phyloP scores from a whole-genome alignment of 2,113 vertebrate species.

The Nothocercus nigrocapillus region DNA sequence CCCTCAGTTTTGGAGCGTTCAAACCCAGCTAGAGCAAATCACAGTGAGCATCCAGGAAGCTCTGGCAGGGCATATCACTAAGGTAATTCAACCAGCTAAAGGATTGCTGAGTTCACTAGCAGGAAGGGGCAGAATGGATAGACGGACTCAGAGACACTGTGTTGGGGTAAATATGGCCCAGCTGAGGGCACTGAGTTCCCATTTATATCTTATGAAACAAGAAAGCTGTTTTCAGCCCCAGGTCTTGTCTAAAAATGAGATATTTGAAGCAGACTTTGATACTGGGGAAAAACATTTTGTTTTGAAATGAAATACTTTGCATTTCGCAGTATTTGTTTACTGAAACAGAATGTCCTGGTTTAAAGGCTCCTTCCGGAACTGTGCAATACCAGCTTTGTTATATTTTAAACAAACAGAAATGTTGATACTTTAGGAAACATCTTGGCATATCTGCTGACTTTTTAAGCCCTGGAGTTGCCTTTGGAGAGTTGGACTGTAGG shows the following conservation, averaged over 20 bases:
- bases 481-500: not conserved
- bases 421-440: not conserved
- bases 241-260: not conserved
- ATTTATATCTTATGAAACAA: not conserved
- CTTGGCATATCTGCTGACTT: not conserved
- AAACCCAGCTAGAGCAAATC: not conserved
- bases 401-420: not conserved
- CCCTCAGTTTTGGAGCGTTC: not conserved
- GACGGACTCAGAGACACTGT: rapidly evolving
- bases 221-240: not conserved
- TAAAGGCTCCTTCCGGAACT: not conserved
- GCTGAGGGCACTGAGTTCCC: not conserved
- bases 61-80: not conserved
- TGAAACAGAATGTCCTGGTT: not conserved
- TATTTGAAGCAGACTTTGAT: not conserved
- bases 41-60: not conserved
- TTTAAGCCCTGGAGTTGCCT: not conserved
- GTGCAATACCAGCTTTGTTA: not conserved
- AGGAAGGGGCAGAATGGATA: not conserved
- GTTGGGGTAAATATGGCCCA: rapidly evolving
- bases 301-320: not conserved
- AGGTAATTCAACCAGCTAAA: not conserved
- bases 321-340: not conserved
- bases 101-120: not conserved
- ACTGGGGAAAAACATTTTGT: not conserved